Base-by-base conservation (phyloP, 1,140 invertebrate species). In the Dicyema japonicum region DNA sequence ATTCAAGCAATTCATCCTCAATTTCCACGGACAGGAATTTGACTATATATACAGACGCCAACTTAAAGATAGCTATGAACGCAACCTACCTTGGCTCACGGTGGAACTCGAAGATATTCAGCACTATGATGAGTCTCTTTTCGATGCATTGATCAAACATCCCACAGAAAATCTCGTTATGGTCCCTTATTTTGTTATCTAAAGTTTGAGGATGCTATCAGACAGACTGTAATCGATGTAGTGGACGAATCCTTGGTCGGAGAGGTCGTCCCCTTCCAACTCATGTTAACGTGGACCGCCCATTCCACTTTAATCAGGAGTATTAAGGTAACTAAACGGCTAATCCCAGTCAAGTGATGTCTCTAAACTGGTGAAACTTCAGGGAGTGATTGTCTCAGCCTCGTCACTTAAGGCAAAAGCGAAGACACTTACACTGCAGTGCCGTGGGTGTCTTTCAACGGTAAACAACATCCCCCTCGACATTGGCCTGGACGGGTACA, bases 171-270 rank as follows among this genome's bases (percentile, higher is more conserved):
- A 74, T 58, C 50, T 94, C 16, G 67, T 75, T 4, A 60, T 90
- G 33, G 63, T 65, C 28, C 24, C 32, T 18, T 30, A 29, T 31
- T n/a, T 40, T 24, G 35, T 26, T 38, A 15, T 34, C n/a, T 38
- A 11, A 36, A 65, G 47, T 70, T 97, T 47, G 85, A 97, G 55
- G 76, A 88, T 51, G 82, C 82, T 29, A 76, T 75, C 0, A 82
- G 66, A 49, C 78, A 90, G 51, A 70, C 92, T 23, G 82, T 71
- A 2, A 80, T 90, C 65, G 82, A 92, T 55, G 54, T 97, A 2
- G 92, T 80, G 15, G 33, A 40, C 58, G 65, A 80, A 33, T 71
- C 72, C 3, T 64, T 69, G 40, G 72, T 66, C 3, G 72, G 85
- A 40, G 72, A 85, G 40, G 62, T 69, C 38, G 60, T 90, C 15